Evolutionary conservation across 2,113 vertebrate species (phyloP), one percentile per base, ranked within the genome.

Genomic region (Myiopsitta monachus): DNA sequence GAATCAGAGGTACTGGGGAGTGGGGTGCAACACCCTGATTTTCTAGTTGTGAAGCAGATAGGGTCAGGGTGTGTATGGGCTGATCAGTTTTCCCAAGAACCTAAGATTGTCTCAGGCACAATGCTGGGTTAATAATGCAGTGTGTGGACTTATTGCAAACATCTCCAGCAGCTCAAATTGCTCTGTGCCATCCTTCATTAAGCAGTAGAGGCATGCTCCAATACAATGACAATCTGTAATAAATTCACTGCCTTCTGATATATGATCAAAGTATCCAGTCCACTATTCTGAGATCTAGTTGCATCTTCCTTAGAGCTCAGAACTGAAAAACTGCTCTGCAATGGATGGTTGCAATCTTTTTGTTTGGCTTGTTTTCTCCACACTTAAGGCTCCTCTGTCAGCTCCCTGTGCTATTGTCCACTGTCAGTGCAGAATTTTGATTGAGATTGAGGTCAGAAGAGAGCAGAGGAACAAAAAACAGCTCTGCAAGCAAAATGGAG

Each of bases 361-460:
- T 57, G 4, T 92, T 83, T 8, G 5, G 4, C 28, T 86, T 81
- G 22, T 74, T 94, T 83, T 93, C 73, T 83, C 49, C 41, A 21
- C 26, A 31, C 23, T 63, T 77, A 70, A 62, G n/a, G 13, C 19
- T 87, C 13, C n/a, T 67, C 18, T 87, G 33, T 44, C 88, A 30
- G 61, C 78, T 78, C 36, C 44, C 22, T 41, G 12, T 75, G 31
- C n/a, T 84, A 33, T 64, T 67, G 38, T 54, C 83, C 55, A 87
- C 21, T 36, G 75, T 54, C 44, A 43, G 36, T 33, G 16, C 12
- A 84, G 80, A 91, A 82, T 91, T 92, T 82, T 88, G 83, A 84
- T 88, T 52, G 81, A 72, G 68, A 63, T 55, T 39, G 68, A 94
- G 68, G 91, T 90, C 91, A 95, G 76, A 81, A 81, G 36, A 83